A percentile compares a stretch with the other conserved stretches of the same genome.
Conservation (phyloP, 1,140 invertebrate species). For the Metaphire vulgaris region DNA sequence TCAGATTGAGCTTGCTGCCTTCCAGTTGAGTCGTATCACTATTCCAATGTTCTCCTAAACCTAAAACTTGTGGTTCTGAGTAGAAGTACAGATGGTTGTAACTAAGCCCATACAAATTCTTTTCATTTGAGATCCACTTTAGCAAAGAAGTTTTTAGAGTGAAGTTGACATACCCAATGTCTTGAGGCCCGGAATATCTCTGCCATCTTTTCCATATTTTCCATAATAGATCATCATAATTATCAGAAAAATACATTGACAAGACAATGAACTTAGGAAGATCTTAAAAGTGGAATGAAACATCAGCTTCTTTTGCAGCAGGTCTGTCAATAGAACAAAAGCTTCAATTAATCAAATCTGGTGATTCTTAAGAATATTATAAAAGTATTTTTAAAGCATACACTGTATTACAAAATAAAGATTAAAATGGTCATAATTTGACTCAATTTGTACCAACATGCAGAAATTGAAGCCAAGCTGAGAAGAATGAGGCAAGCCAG, state of each 20-base stretch:
- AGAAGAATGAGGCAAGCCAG: conserved; percentile 43
- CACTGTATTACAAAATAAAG: too few relatives aligned
- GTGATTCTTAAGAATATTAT: too few relatives aligned
- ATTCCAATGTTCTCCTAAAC: too few relatives aligned
- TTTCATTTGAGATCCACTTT: too few relatives aligned
- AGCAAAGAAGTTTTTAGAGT: too few relatives aligned
- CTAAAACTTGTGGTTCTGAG: too few relatives aligned
- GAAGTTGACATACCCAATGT: conserved; percentile 61
- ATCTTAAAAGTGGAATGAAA: conserved; percentile 81
- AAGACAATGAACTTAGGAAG: conserved; percentile 65
- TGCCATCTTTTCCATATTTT: conserved; percentile 64
- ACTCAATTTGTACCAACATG: conserved; percentile 36
- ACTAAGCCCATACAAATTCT: too few relatives aligned
- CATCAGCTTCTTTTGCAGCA: background rate
- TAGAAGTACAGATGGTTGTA: too few relatives aligned
- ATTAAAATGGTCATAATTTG: background rate
- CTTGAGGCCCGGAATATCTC: conserved; percentile 57
- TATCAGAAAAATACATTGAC: conserved; percentile 59
- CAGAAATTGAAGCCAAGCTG: conserved; percentile 37
- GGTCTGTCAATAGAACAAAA: background rate
- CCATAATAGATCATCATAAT: conserved; percentile 63
- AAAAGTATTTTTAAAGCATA: too few relatives aligned
- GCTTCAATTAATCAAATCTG: background rate
- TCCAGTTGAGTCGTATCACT: too few relatives aligned
- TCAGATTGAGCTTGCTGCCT: too few relatives aligned